A percentile compares a stretch with the other conserved stretches of the same genome.
Evolutionary conservation across 2,113 vertebrate species (phyloP).

Genomic region (Syngnathus typhle): DNA sequence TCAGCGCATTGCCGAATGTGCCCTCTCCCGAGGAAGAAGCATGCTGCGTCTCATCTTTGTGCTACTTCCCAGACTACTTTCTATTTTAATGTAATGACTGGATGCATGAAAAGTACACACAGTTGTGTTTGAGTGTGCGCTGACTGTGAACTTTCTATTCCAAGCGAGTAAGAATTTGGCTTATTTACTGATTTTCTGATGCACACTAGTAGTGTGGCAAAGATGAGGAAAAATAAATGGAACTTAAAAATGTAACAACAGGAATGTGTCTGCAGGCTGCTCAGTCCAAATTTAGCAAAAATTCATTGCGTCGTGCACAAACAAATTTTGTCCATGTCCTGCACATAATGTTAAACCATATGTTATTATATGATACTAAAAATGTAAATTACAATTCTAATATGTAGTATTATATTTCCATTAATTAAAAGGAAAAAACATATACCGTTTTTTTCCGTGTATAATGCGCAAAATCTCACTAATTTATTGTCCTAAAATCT

Average conservation of each 20-base stretch:
- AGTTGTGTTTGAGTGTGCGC: conserved; percentile 8
- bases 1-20: conserved; percentile 39
- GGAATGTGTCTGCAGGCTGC: not conserved
- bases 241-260: not conserved
- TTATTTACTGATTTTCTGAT: not conserved
- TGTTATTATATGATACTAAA: too few relatives aligned
- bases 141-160: not conserved
- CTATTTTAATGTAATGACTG: conserved; percentile 20
- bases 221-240: not conserved
- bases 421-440: too few relatives aligned
- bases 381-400: too few relatives aligned
- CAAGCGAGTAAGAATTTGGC: not conserved
- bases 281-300: not conserved
- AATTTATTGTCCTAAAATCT: too few relatives aligned
- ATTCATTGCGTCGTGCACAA: not conserved
- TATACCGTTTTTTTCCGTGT: too few relatives aligned
- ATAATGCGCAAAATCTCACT: too few relatives aligned
- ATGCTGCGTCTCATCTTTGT: conserved; percentile 45
- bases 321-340: not conserved
- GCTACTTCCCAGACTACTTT: conserved; percentile 41
- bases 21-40: conserved; percentile 37
- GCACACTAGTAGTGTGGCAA: not conserved
- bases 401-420: too few relatives aligned
- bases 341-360: not conserved
- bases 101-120: conserved; percentile 1